Evolutionary conservation across 2,797 vertebrate genomes (phyloP).

Genomic region (Sternotherus odoratus): DNA sequence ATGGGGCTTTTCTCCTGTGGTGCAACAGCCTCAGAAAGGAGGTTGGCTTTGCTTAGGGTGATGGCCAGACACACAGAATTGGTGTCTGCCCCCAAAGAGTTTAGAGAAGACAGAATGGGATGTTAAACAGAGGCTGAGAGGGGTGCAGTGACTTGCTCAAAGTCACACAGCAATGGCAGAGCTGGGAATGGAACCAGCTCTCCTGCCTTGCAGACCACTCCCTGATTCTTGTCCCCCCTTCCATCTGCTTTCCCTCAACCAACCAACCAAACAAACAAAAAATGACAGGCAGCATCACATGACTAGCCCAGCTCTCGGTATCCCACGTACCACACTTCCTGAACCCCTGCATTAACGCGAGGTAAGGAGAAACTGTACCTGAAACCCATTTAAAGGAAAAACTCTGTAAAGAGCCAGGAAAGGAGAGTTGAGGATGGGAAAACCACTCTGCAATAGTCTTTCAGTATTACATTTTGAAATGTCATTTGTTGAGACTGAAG

Average conservation of each 20-base stretch:
- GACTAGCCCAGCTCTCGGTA: not conserved
- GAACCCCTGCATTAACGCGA: not conserved
- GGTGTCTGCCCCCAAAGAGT: not conserved
- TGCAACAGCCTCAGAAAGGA: not conserved
- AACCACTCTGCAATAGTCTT: conserved; percentile 38
- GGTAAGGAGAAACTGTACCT: not conserved
- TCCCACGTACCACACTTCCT: not conserved
- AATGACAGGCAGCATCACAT: not conserved
- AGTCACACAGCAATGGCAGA: not conserved
- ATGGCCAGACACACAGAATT: not conserved
- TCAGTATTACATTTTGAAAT: conserved; percentile 36
- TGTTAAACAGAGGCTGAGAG: not conserved
- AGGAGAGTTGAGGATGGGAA: not conserved
- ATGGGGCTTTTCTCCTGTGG: not conserved
- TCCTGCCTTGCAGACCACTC: not conserved
- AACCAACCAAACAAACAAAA: not conserved
- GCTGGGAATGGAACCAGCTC: not conserved
- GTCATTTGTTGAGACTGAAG: conserved; percentile 51
- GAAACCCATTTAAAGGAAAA: not conserved
- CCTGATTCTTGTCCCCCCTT: not conserved
- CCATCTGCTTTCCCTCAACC: not conserved
- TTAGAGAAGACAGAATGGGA: not conserved
- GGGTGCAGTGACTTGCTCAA: not conserved
- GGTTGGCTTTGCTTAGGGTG: not conserved
- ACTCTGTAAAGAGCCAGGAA: not conserved